Conservation (phyloP, 1,140 invertebrate species). For the Aphaenogaster ashmeadi region DNA sequence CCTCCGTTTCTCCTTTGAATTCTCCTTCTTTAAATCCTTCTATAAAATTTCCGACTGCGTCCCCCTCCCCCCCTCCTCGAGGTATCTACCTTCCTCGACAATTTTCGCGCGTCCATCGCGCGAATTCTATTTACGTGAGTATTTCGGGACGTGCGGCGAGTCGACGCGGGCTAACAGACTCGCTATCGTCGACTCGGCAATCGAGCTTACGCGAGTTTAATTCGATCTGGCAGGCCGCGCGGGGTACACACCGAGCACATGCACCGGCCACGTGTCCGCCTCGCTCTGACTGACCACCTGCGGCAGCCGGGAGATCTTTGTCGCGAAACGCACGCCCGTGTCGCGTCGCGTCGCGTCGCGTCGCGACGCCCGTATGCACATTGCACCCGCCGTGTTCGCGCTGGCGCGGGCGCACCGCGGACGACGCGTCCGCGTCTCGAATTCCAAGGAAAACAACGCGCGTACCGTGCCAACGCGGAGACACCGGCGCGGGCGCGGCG, state of each 20-base stretch:
- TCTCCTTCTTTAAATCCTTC: neutral
- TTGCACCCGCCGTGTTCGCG: conserved; percentile 15
- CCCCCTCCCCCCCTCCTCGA: no score
- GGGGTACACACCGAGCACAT: conserved; percentile 45
- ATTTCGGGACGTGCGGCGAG: neutral
- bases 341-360: conserved; percentile 19
- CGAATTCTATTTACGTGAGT: neutral
- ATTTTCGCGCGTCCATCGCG: neutral
- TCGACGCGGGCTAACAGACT: conserved; percentile 4
- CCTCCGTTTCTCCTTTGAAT: neutral
- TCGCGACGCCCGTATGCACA: conserved; percentile 6
- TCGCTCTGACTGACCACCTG: conserved; percentile 66
- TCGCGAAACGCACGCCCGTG: conserved; percentile 57
- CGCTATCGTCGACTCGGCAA: conserved; percentile 40
- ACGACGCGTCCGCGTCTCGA: conserved; percentile 62
- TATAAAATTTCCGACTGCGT: neutral
- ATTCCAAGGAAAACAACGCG: conserved; percentile 75
- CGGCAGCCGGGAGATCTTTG: conserved; percentile 69
- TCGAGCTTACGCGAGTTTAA: conserved; percentile 67
- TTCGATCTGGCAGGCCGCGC: conserved; percentile 48
- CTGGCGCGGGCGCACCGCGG: conserved; percentile 8
- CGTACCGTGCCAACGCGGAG: conserved; percentile 69
- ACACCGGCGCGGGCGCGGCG: neutral
- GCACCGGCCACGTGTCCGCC: conserved; percentile 70
- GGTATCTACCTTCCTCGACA: neutral